A percentile compares a stretch with the other conserved stretches of the same genome.
Conservation (phyloP, 2,888 invertebrate genomes). For the Diaprepes abbreviatus region DNA sequence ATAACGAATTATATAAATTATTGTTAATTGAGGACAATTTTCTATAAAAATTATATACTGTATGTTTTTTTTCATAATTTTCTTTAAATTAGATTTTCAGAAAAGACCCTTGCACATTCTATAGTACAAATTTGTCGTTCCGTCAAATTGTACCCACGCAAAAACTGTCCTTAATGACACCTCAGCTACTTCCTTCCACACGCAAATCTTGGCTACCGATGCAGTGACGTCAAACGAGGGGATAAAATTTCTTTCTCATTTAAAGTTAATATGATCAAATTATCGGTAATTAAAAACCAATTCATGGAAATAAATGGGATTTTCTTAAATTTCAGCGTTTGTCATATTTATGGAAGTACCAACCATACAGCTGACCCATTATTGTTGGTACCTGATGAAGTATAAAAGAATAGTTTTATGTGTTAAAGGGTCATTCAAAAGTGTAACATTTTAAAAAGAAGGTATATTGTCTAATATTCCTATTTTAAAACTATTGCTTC, state of each 20-base stretch:
- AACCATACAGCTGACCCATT: not conserved
- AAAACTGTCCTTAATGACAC: not conserved
- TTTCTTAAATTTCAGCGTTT: not conserved
- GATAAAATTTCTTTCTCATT: not conserved
- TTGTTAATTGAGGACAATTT: too few species aligned
- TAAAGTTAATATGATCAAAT: not conserved
- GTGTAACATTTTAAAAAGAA: not conserved
- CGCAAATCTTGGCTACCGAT: not conserved
- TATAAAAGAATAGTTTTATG: slow-evolving; percentile 1
- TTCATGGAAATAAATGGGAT: not conserved
- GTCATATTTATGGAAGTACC: slow-evolving; percentile 17
- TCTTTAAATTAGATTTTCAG: too few species aligned
- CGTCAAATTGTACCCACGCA: not conserved
- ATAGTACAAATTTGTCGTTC: too few species aligned
- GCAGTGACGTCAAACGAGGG: not conserved
- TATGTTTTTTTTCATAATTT: too few species aligned
- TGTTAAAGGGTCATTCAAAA: not conserved
- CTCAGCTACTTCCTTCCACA: not conserved
- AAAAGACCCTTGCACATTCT: too few species aligned
- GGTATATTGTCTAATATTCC: slow-evolving; percentile 34
- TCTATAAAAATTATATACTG: too few species aligned
- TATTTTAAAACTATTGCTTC: too few species aligned
- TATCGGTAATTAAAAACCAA: not conserved
- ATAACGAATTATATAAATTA: too few species aligned
- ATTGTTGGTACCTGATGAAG: not conserved